Conservation (phyloP, 1,140 invertebrate species). For the Apis dorsata region DNA sequence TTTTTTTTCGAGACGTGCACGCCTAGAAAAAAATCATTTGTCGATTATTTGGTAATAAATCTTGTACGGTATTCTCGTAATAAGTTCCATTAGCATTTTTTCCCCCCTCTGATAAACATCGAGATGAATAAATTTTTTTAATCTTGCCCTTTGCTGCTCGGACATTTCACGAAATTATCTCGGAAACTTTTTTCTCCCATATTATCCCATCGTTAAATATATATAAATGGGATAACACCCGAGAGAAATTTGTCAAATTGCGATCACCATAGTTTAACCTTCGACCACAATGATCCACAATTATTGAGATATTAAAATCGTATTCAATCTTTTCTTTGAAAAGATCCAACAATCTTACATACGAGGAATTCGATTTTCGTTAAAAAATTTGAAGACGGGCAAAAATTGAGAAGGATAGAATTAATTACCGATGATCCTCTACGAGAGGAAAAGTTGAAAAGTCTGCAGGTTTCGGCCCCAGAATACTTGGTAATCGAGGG, state of each 20-base stretch:
- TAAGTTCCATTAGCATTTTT: background rate
- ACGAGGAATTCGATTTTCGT: background rate
- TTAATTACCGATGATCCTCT: background rate
- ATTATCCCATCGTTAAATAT: too few species aligned
- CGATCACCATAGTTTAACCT: background rate
- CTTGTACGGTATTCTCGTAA: background rate
- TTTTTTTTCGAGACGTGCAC: background rate
- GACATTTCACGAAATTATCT: background rate
- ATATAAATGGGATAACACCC: background rate
- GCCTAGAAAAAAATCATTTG: background rate
- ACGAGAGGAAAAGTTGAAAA: background rate
- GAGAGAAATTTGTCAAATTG: background rate
- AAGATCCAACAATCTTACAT: background rate
- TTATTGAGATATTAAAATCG: background rate
- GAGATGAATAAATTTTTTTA: background rate
- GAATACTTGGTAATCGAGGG: background rate
- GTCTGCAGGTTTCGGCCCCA: background rate
- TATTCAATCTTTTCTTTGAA: background rate
- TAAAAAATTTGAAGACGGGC: background rate
- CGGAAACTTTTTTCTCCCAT: too few species aligned
- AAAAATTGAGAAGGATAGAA: background rate
- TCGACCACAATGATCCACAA: background rate
- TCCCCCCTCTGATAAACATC: too few species aligned
- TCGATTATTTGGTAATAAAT: background rate
- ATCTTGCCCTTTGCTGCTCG: background rate